Percentiles rank a stretch among this genome's conserved stretches.
phyloP scores from a whole-genome alignment of 1,140 invertebrate genomes.

The Ceratitis capitata region DNA sequence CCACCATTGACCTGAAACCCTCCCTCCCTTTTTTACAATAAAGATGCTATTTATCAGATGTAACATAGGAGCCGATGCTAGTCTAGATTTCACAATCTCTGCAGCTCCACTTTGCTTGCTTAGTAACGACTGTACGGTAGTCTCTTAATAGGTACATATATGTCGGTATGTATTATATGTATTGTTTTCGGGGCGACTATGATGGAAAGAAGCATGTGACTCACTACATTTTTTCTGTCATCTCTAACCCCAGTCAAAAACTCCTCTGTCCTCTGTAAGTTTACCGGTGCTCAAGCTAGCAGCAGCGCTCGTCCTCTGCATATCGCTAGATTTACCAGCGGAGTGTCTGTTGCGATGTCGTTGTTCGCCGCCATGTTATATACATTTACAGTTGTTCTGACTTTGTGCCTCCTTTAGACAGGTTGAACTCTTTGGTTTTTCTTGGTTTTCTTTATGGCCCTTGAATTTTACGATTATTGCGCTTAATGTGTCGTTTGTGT shows the following conservation, averaged over 20 bases:
- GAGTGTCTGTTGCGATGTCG: not conserved
- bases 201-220: not conserved
- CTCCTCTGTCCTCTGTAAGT: no score
- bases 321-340: no score
- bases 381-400: not conserved
- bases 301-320: no score
- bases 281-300: no score
- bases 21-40: no score
- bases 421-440: not conserved
- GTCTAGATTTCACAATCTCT: not conserved
- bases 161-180: no score
- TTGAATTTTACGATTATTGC: slow-evolving; percentile 64
- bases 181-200: not conserved
- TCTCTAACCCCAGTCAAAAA: not conserved
- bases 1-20: not conserved
- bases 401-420: not conserved
- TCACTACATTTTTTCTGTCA: not conserved
- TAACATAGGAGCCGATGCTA: no score
- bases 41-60: not conserved
- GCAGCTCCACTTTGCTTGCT: not conserved
- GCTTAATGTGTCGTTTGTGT: slow-evolving; percentile 63
- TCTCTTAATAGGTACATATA: no score
- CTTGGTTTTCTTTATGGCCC: slow-evolving; percentile 58
- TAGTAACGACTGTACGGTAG: no score
- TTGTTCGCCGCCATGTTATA: not conserved